Percentiles rank a stretch among this genome's conserved stretches.
Conservation (phyloP, 2,113 vertebrate genomes). For the Rhynchomys soricoides region DNA sequence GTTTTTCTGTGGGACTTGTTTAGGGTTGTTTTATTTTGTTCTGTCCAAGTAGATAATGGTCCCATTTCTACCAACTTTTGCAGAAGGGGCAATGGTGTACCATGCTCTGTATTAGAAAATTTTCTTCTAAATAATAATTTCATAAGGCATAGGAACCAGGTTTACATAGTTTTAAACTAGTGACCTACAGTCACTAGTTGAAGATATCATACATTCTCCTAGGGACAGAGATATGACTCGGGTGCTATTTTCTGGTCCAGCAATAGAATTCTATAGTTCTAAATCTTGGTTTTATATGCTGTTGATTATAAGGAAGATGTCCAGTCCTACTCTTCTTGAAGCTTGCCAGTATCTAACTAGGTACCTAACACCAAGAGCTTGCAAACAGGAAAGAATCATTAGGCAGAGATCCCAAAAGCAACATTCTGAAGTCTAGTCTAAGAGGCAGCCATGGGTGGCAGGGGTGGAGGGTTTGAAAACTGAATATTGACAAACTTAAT, state of each 20-base stretch:
- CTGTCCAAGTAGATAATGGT: no score
- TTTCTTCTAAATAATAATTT: not conserved
- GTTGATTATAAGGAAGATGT: not conserved
- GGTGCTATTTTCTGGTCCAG: not conserved
- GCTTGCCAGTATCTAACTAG: not conserved
- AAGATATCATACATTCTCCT: not conserved
- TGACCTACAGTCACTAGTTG: not conserved
- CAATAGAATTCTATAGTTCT: not conserved
- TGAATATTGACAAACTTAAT: not conserved
- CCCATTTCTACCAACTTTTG: not conserved
- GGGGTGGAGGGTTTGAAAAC: not conserved
- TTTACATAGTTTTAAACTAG: not conserved
- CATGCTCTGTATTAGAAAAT: not conserved
- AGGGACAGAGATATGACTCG: not conserved
- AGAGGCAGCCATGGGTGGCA: not conserved
- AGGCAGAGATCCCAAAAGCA: not conserved
- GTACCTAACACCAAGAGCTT: not conserved
- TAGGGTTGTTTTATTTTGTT: not conserved
- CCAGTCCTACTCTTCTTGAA: not conserved
- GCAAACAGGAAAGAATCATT: not conserved
- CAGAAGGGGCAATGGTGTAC: not conserved
- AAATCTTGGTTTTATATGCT: not conserved
- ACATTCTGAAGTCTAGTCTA: no score
- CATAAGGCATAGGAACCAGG: not conserved
- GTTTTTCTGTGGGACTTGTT: not conserved